Conservation (phyloP, 2,888 invertebrate species). For the Cheilosia vulpina region DNA sequence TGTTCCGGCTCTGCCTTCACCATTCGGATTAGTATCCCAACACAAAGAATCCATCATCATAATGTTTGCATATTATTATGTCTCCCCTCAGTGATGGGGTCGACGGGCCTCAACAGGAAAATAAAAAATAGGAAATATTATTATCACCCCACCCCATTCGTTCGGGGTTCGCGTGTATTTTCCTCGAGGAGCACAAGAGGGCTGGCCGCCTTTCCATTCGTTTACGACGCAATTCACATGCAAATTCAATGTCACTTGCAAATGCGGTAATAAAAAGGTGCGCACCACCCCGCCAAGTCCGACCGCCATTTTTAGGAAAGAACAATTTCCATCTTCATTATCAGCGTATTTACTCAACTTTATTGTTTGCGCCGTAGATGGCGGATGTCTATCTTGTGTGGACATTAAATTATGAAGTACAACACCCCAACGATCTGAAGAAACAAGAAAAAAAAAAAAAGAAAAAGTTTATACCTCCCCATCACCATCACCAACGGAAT, state of each 20-base stretch:
- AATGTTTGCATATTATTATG: slow-evolving; percentile 68
- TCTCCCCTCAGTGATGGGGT: slow-evolving; percentile 6
- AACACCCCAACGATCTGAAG: slow-evolving; percentile 30
- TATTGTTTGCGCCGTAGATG: slow-evolving; percentile 47
- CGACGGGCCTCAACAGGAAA: slow-evolving; percentile 28
- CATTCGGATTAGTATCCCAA: slow-evolving; percentile 50
- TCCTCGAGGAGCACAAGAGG: slow-evolving; percentile 18
- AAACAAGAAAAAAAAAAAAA: not conserved
- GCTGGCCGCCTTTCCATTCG: slow-evolving; percentile 20
- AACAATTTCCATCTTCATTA: slow-evolving; percentile 75
- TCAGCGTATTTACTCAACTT: slow-evolving; percentile 70
- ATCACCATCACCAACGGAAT: slow-evolving; percentile 6
- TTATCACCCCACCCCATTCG: slow-evolving; percentile 50
- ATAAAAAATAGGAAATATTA: slow-evolving; percentile 56
- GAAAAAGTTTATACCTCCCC: not conserved
- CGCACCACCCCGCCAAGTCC: not conserved
- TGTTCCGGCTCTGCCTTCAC: slow-evolving; percentile 35
- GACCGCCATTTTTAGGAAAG: slow-evolving; percentile 12
- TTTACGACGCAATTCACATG: slow-evolving; percentile 68
- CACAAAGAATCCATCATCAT: slow-evolving; percentile 71
- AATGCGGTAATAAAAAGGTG: slow-evolving; percentile 61
- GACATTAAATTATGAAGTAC: slow-evolving; percentile 73
- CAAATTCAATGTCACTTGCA: slow-evolving; percentile 74
- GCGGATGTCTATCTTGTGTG: slow-evolving; percentile 63
- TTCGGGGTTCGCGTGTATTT: slow-evolving; percentile 40